phyloP scores from a whole-genome alignment of 1,140 invertebrate genomes.

The Nomia melanderi region DNA sequence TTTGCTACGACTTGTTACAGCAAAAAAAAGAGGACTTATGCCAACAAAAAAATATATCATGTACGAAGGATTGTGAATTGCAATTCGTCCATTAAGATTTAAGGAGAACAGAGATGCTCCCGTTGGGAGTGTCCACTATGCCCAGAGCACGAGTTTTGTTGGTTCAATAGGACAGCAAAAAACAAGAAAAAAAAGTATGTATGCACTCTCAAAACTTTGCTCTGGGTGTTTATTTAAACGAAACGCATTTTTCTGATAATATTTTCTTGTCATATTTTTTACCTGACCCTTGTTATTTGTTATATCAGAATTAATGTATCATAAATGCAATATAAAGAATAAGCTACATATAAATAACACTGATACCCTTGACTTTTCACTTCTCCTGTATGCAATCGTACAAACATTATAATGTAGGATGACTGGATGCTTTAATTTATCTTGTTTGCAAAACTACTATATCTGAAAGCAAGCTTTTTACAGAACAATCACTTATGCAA shows the following conservation, averaged over 20 bases:
- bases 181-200: not conserved
- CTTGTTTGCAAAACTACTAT: not conserved
- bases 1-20: slow-evolving; percentile 59
- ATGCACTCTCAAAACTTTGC: slow-evolving; percentile 37
- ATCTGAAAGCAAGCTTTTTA: too few species aligned
- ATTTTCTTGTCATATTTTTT: slow-evolving; percentile 58
- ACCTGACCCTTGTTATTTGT: slow-evolving; percentile 62
- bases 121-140: slow-evolving; percentile 7
- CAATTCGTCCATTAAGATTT: slow-evolving; percentile 61
- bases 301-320: slow-evolving; percentile 55
- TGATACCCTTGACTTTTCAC: not conserved
- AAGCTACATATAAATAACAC: slow-evolving; percentile 29
- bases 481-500: too few species aligned
- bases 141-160: slow-evolving; percentile 30
- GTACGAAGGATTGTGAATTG: slow-evolving; percentile 36
- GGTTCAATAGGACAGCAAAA: not conserved
- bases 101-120: slow-evolving; percentile 28
- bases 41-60: slow-evolving; percentile 42
- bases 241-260: slow-evolving; percentile 51
- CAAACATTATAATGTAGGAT: not conserved
- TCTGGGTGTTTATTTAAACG: slow-evolving; percentile 31
- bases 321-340: slow-evolving; percentile 49
- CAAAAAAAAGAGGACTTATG: slow-evolving; percentile 36
- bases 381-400: not conserved
- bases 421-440: not conserved